Conservation (phyloP, 2,797 vertebrate genomes). For the Miichthys miiuy region DNA sequence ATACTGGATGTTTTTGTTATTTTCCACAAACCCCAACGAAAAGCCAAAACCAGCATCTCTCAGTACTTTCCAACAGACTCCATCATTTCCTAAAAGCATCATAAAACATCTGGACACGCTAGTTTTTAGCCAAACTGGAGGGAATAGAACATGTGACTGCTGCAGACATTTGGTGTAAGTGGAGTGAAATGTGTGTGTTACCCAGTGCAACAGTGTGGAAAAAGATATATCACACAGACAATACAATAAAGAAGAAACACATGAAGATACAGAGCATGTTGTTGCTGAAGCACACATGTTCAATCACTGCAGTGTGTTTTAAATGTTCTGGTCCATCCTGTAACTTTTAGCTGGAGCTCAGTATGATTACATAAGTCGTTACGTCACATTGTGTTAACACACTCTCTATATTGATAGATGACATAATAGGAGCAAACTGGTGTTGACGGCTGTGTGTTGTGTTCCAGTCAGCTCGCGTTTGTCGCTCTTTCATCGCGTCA, state of each 20-base stretch:
- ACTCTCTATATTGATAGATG: conserved; percentile 54
- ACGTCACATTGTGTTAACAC: conserved; percentile 37
- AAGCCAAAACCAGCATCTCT: too few species aligned
- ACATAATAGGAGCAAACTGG: conserved; percentile 27
- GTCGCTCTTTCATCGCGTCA: background rate
- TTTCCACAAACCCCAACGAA: background rate
- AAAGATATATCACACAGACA: background rate
- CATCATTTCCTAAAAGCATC: too few species aligned
- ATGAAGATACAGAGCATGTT: background rate
- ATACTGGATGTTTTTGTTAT: background rate
- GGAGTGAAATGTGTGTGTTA: background rate
- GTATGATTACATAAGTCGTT: conserved; percentile 50
- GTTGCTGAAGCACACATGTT: background rate
- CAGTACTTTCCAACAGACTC: too few species aligned
- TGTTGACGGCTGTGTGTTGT: background rate
- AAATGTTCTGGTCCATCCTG: background rate
- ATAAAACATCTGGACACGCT: background rate
- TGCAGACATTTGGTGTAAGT: background rate
- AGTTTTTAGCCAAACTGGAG: background rate
- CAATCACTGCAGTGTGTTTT: background rate
- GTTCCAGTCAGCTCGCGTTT: background rate
- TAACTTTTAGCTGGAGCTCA: background rate
- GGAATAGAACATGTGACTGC: background rate
- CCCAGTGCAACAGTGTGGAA: background rate
- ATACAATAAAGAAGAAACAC: background rate